These are phyloP conservation scores for Anas acuta DNA, from an alignment of 2,797 vertebrate species.

Conservation along the genomic window DNA sequence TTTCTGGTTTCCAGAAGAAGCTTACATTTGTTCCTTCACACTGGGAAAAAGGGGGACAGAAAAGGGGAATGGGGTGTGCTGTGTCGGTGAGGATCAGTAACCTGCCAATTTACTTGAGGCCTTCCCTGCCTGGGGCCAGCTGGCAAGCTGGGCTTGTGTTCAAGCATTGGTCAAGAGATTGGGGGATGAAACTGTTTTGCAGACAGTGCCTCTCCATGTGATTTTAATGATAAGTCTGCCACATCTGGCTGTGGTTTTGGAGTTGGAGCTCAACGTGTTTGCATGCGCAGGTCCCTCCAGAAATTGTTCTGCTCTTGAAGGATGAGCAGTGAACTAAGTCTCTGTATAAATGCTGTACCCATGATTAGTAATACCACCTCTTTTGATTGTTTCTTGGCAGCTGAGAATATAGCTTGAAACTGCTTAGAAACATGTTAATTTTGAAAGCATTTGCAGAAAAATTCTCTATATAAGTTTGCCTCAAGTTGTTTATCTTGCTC, in stretches of 20 bases:
- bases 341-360: neutral
- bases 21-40: accelerated
- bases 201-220: conserved; percentile 3
- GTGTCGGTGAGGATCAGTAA: neutral
- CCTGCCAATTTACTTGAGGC: neutral
- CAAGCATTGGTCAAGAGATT: neutral
- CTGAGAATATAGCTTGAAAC: neutral
- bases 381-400: neutral
- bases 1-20: neutral
- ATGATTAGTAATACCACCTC: accelerated
- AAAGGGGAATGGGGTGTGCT: neutral
- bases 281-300: neutral
- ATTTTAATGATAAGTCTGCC: neutral
- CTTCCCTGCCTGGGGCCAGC: neutral
- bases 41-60: accelerated
- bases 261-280: neutral
- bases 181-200: conserved; percentile 11
- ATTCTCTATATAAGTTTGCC: neutral
- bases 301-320: neutral
- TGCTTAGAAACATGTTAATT: accelerated
- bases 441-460: neutral
- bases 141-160: conserved; percentile 3
- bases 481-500: neutral
- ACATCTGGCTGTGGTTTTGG: conserved; percentile 34
- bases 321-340: neutral